phyloP scores from a whole-genome alignment of 1,140 invertebrate genomes.

The Rhizoglyphus robini region DNA sequence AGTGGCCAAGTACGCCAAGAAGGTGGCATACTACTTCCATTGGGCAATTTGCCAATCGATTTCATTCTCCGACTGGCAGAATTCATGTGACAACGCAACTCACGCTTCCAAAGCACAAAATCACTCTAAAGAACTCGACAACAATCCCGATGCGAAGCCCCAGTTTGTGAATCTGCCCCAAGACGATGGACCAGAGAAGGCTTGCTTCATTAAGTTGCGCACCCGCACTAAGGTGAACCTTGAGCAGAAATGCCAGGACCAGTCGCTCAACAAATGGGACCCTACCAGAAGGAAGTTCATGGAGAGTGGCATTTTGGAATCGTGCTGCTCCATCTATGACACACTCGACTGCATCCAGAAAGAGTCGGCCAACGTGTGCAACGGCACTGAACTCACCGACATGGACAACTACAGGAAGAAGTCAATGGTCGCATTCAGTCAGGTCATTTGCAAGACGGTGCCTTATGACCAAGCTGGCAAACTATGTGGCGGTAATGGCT shows the following conservation, averaged over 20 bases:
- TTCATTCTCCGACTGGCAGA: background rate
- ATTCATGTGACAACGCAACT: background rate
- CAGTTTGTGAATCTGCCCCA: background rate
- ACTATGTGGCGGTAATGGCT: background rate
- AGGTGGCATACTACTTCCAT: background rate
- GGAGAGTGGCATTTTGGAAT: background rate
- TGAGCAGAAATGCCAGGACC: background rate
- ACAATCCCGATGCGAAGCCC: background rate
- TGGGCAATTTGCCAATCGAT: background rate
- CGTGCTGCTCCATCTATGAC: background rate
- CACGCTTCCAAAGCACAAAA: background rate
- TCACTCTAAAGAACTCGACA: background rate
- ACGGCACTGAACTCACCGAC: background rate
- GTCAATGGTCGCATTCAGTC: background rate
- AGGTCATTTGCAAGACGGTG: background rate
- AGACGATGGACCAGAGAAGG: background rate
- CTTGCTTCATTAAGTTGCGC: background rate
- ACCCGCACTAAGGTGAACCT: background rate
- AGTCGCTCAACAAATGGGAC: background rate
- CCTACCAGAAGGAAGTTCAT: background rate
- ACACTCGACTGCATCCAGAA: background rate
- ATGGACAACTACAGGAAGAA: background rate
- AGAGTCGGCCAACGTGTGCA: background rate
- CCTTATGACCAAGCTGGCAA: background rate
- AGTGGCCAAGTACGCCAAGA: background rate